phyloP scores from a whole-genome alignment of 2,888 invertebrate species.

The Agrochola litura region DNA sequence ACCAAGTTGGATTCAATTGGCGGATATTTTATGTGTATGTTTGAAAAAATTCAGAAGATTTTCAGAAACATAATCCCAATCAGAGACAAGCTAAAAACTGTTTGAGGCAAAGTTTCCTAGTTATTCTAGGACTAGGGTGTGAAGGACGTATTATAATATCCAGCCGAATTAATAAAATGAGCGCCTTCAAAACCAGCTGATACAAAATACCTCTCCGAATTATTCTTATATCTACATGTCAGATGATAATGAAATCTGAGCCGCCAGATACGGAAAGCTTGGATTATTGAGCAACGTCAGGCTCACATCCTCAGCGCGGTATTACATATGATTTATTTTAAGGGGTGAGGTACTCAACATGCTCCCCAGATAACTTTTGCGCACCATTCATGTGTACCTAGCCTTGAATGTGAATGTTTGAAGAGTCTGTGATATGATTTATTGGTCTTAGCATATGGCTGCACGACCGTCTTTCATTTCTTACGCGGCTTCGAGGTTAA shows the following conservation, averaged over 20 bases:
- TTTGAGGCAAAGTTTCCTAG: not conserved
- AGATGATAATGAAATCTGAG: slow-evolving; percentile 77
- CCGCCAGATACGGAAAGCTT: slow-evolving; percentile 60
- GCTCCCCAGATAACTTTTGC: slow-evolving; percentile 75
- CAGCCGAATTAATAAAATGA: slow-evolving; percentile 20
- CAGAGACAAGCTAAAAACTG: not conserved
- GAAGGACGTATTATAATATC: not conserved
- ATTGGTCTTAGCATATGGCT: slow-evolving; percentile 53
- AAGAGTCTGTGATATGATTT: slow-evolving; percentile 62
- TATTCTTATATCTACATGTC: slow-evolving; percentile 67
- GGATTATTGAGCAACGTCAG: slow-evolving; percentile 73
- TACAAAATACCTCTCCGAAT: slow-evolving; percentile 61
- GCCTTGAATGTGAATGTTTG: slow-evolving; percentile 62
- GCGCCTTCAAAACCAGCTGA: slow-evolving; percentile 48
- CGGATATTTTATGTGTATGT: not conserved
- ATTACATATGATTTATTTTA: slow-evolving; percentile 79
- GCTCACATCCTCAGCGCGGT: slow-evolving; percentile 72
- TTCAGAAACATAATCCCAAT: not conserved
- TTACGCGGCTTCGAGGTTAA: slow-evolving; percentile 33
- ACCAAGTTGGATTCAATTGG: not conserved
- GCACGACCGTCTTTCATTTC: slow-evolving; percentile 41
- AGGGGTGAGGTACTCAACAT: slow-evolving; percentile 72
- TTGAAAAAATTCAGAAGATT: not conserved
- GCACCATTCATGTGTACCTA: slow-evolving; percentile 68
- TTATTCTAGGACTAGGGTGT: not conserved